A percentile compares a stretch with the other conserved stretches of the same genome.
Evolutionary conservation across 92 coral and sea anemone species (phyloP).

Genomic region (Muricea muricata): DNA sequence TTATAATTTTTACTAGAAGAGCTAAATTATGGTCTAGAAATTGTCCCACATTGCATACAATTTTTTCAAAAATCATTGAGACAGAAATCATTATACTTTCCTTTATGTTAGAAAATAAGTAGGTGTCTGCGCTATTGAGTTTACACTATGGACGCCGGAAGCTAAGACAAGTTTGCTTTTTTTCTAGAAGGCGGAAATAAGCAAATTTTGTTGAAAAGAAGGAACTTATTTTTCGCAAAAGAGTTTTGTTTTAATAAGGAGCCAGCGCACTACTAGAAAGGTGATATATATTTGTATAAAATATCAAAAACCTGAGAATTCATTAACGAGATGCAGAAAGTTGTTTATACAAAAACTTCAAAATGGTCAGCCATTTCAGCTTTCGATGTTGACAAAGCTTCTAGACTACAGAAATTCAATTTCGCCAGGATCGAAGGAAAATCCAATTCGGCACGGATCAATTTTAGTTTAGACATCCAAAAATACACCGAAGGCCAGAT

Average conservation of each 20-base stretch:
- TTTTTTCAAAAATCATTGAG: background rate
- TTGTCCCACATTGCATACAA: background rate
- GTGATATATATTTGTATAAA: background rate
- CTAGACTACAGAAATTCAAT: background rate
- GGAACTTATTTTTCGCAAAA: background rate
- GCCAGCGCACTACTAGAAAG: background rate
- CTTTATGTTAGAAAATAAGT: background rate
- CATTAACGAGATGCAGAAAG: background rate
- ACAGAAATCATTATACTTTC: background rate
- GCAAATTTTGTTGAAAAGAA: background rate
- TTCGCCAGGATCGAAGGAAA: background rate
- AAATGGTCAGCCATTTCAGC: background rate
- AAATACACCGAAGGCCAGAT: background rate
- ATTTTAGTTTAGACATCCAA: background rate
- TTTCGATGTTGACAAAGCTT: background rate
- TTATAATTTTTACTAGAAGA: background rate
- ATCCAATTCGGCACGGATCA: background rate
- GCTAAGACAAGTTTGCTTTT: background rate
- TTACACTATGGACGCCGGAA: conserved; percentile 3
- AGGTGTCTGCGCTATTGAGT: conserved; percentile 8
- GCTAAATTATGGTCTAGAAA: background rate
- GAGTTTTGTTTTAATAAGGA: too few species aligned
- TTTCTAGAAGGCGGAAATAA: conserved; percentile 10
- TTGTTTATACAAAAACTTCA: background rate
- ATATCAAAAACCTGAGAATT: background rate